Conservation (phyloP, 2,888 invertebrate genomes). For the Taphrorychus bicolor region DNA sequence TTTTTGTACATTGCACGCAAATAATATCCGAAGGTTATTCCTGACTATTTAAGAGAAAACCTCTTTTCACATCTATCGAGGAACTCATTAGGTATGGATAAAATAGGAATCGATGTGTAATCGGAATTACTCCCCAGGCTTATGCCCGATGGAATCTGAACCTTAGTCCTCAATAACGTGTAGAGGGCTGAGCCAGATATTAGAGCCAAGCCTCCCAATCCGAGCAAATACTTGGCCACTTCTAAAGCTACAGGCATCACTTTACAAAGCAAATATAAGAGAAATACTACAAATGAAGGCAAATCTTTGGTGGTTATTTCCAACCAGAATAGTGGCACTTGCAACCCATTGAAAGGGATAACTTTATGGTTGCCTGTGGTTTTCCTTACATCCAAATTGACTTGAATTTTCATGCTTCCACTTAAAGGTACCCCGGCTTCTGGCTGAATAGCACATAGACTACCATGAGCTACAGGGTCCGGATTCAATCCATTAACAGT, state of each 20-base stretch:
- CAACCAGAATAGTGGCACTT: slow-evolving; percentile 76
- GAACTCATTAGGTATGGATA: slow-evolving; percentile 51
- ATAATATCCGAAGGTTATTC: not conserved
- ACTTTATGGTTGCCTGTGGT: slow-evolving; percentile 69
- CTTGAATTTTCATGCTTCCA: slow-evolving; percentile 71
- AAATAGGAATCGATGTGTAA: slow-evolving; percentile 55
- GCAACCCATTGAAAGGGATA: slow-evolving; percentile 67
- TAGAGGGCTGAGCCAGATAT: slow-evolving; percentile 51
- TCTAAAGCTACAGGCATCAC: slow-evolving; percentile 48
- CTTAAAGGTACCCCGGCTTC: slow-evolving; percentile 70
- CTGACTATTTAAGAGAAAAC: slow-evolving; percentile 24
- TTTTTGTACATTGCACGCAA: not conserved
- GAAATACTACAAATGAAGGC: slow-evolving; percentile 45
- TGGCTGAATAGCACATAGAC: slow-evolving; percentile 74
- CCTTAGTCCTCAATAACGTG: slow-evolving; percentile 45
- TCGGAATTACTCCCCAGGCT: slow-evolving; percentile 46
- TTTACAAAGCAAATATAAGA: slow-evolving; percentile 46
- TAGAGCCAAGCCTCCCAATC: slow-evolving; percentile 52
- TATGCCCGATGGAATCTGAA: slow-evolving; percentile 43
- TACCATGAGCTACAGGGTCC: slow-evolving; percentile 63
- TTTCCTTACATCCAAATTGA: slow-evolving; percentile 73
- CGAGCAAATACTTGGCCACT: slow-evolving; percentile 49
- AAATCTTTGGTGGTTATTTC: slow-evolving; percentile 63
- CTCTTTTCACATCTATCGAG: slow-evolving; percentile 42
- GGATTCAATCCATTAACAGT: slow-evolving; percentile 71